Base-by-base conservation (phyloP, 2,888 invertebrate species). In the Tigriopus californicus region DNA sequence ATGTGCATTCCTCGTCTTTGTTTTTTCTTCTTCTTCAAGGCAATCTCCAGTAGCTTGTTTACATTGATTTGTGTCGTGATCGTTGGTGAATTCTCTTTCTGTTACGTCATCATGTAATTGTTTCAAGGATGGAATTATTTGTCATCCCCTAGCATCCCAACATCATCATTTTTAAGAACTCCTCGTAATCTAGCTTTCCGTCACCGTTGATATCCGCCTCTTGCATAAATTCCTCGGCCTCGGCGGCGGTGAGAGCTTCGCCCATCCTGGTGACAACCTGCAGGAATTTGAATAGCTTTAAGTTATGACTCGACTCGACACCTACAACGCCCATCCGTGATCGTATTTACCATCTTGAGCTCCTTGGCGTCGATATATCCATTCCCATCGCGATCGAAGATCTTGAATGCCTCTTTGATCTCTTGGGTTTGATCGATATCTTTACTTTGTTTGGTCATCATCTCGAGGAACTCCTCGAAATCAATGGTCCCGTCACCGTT, bases 401-500 rank as follows among this genome's bases (percentile, higher is more conserved):
- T 56, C 22, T 56, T 56, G 56, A 56, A 56, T n/a, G 56, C 56
- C 22, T 56, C 56, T 15, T 42, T 41, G 41, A 56, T 40, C 25
- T 56, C 56, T 22, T 18, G 15, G 18, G 56, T 41, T 18, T 56
- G 40, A 22, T 56, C 49, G 12, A 49, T 22, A 22, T 49, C 49
- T 49, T 49, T 56, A 11, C 42, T 42, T 22, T 56, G 40, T 24
- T 56, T 40, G 18, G 18, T 56, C 56, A 56, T 56, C 56, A 56
- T 56, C 18, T 56, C 56, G 40, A 73, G 69, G 65, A 73, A 73
- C 65, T 73, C 73, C 61, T 72, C 68, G 64, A 73, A 73, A 64
- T 73, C 73, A 62, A 73, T 73, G 44, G 72, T 70, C 13, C 72
- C 71, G 62, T 73, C 72, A 56, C 68, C 68, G 62, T 73, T 73